Evolutionary conservation across 2,797 vertebrate species (phyloP).

Genomic region (Artibeus lituratus): DNA sequence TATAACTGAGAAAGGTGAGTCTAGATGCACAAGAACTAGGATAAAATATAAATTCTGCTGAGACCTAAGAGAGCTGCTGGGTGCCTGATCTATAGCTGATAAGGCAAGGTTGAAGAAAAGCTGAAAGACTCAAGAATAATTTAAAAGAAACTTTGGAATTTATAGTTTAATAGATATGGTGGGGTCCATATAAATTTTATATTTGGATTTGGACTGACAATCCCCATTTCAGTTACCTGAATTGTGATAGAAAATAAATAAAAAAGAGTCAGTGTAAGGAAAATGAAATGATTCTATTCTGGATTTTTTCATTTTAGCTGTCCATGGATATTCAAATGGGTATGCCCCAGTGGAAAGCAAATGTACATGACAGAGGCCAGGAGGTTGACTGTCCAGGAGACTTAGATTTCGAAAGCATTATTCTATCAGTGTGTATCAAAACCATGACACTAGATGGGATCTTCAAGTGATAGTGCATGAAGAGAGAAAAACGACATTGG

Average conservation of each 20-base stretch:
- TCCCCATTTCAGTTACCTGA: slow-evolving; percentile 43
- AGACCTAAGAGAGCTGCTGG: background rate
- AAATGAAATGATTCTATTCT: slow-evolving; percentile 40
- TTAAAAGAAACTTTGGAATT: background rate
- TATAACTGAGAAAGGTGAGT: background rate
- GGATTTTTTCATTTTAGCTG: background rate
- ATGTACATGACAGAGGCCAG: slow-evolving; percentile 22
- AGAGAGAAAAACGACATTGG: background rate
- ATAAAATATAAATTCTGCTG: background rate
- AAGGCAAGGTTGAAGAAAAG: background rate
- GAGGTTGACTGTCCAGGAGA: background rate
- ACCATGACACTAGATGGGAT: background rate
- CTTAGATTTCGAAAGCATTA: slow-evolving; percentile 45
- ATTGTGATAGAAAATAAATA: slow-evolving; percentile 44
- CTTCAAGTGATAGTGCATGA: background rate
- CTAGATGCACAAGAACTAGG: background rate
- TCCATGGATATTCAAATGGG: slow-evolving; percentile 37
- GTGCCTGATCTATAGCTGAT: background rate
- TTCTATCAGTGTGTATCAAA: background rate
- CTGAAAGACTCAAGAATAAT: background rate
- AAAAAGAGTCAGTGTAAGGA: background rate
- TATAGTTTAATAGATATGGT: background rate
- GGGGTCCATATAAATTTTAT: slow-evolving; percentile 28
- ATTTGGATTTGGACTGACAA: slow-evolving; percentile 23
- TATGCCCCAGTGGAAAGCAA: slow-evolving; percentile 32